Evolutionary conservation across 1,140 invertebrate genomes (phyloP).

Genomic region (Ladona fulva): DNA sequence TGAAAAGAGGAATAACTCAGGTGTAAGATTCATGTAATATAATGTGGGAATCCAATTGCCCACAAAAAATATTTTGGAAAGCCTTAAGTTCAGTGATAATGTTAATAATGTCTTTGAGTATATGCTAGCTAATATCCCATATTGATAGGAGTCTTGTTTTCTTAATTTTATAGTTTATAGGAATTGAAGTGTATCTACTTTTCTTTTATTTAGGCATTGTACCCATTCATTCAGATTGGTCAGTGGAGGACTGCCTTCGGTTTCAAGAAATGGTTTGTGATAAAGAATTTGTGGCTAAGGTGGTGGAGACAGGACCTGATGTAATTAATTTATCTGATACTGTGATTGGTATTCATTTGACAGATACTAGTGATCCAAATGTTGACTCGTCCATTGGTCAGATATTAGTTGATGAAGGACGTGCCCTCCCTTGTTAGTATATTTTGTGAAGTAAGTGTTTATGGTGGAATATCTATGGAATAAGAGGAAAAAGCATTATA

Average conservation of each 20-base stretch:
- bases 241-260: constrained; percentile 43
- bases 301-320: constrained; percentile 40
- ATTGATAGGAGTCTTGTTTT: too few relatives aligned
- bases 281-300: constrained; percentile 43
- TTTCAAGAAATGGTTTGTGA: constrained; percentile 49
- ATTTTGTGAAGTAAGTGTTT: too few relatives aligned
- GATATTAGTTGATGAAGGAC: background rate
- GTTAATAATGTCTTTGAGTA: too few relatives aligned
- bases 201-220: constrained; percentile 38
- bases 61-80: too few relatives aligned
- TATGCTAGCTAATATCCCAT: too few relatives aligned
- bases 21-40: too few relatives aligned
- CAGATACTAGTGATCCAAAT: constrained; percentile 37
- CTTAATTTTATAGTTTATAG: too few relatives aligned
- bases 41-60: too few relatives aligned
- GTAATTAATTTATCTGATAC: constrained; percentile 38
- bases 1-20: too few relatives aligned
- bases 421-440: background rate
- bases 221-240: constrained; percentile 47
- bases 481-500: too few relatives aligned
- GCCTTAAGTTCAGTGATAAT: too few relatives aligned
- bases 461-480: too few relatives aligned
- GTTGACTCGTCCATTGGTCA: background rate
- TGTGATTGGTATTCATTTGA: constrained; percentile 42
- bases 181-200: constrained; percentile 16